A percentile compares a stretch with the other conserved stretches of the same genome.
Evolutionary conservation across 2,888 invertebrate genomes (phyloP).

Genomic region (Andrena bicolor): DNA sequence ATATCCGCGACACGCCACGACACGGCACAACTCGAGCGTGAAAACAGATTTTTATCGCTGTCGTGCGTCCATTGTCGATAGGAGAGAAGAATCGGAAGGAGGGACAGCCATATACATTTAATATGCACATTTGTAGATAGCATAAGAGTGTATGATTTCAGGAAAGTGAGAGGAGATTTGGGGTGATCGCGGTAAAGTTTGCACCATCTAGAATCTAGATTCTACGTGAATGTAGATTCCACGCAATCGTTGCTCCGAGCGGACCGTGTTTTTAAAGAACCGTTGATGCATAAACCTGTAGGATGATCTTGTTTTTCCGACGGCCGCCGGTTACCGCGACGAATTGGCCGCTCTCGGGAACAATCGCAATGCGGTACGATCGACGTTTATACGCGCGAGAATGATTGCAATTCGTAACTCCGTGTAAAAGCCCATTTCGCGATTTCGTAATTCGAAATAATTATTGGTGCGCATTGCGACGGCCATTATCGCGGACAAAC

Average conservation of each 20-base stretch:
- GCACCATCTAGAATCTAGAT: not conserved
- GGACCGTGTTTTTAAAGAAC: slow-evolving; percentile 7
- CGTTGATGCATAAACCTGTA: slow-evolving; percentile 32
- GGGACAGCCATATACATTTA: not conserved
- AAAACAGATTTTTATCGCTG: not conserved
- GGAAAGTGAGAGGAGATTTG: not conserved
- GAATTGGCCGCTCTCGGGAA: slow-evolving; percentile 63
- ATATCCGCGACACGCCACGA: not conserved
- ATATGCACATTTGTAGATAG: too few species aligned
- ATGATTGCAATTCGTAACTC: slow-evolving; percentile 74
- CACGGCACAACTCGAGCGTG: slow-evolving; percentile 2
- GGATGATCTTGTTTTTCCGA: slow-evolving; percentile 64
- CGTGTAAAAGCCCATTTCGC: slow-evolving; percentile 75
- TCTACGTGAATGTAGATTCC: too few species aligned
- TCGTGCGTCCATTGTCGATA: not conserved
- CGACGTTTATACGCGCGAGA: slow-evolving; percentile 72
- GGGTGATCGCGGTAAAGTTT: not conserved
- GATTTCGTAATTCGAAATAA: slow-evolving; percentile 77
- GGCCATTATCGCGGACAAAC: slow-evolving; percentile 75
- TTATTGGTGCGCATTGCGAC: slow-evolving; percentile 75
- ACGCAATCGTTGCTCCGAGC: not conserved
- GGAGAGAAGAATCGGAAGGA: slow-evolving; percentile 1
- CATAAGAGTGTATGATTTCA: not conserved
- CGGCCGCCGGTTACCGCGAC: slow-evolving; percentile 50
- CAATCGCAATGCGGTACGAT: slow-evolving; percentile 71